Base-by-base conservation (phyloP, 1,140 invertebrate genomes). In the Hermetia illucens region DNA sequence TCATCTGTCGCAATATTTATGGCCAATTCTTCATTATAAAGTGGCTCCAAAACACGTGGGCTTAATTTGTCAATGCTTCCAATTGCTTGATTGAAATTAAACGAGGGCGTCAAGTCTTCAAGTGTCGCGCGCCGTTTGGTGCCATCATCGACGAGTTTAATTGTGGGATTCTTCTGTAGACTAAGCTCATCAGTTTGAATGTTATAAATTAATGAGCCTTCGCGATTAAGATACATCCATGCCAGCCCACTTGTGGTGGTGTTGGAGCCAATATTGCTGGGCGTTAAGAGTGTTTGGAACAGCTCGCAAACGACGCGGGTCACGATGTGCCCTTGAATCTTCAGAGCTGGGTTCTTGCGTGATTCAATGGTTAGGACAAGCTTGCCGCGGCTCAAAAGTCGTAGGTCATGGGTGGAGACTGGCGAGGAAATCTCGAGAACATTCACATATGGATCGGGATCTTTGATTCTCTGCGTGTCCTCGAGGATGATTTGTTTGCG, bases 221-320 rank as follows among this genome's bases (percentile, higher is more conserved):
- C 74, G 30, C 73, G 75, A 43, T 82, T 79, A 5, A 87, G 64
- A 44, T 82, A 87, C 13, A 82, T 63, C 75, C 82, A 82, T 2
- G 81, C 80, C n/a, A 85, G 45, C 6, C 81, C 82, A 19, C 75
- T 70, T 39, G 62, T 56, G 5, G 58, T 55, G 0, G 55, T 57
- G 4, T 52, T 51, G 40, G 16, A 61, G 58, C 15, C 69, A 50
- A 4, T 55, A 45, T 39, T 71, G 50, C 41, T 30, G 21, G 39
- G 71, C 42, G 31, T 63, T 6, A 84, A 51, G 0, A 76, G 56
- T 0, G 77, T 70, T 45, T 86, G 82, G 53, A 83, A 87, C 29
- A 88, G 68, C 55, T 90, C 84, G 50, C 85, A 89, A 5, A 76
- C 75, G 2, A 74, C 72, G 38, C 77, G 70, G 8, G 81, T 76